Evolutionary conservation across 2,797 vertebrate genomes (phyloP).

Genomic region (Hydrophis major): DNA sequence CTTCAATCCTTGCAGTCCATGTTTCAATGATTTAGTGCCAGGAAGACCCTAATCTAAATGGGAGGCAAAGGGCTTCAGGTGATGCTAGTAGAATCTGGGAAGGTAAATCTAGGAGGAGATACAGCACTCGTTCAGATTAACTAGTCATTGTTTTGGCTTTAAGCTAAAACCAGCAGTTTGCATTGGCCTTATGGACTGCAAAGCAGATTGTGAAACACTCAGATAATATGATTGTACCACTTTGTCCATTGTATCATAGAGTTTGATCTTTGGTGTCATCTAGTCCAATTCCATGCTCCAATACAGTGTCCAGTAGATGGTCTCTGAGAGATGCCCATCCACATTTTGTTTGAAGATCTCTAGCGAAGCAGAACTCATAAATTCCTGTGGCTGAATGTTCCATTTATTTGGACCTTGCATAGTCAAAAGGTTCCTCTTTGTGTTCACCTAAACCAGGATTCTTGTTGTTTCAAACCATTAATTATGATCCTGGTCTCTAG

Average conservation of each 20-base stretch:
- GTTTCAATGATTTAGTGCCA: neutral
- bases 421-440: neutral
- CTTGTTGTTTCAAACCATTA: neutral
- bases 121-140: neutral
- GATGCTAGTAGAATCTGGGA: neutral
- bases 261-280: neutral
- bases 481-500: neutral
- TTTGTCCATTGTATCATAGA: neutral
- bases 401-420: neutral
- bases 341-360: neutral
- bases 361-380: neutral
- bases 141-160: neutral
- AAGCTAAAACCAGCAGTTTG: neutral
- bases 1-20: neutral
- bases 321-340: neutral
- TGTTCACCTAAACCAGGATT: neutral
- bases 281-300: neutral
- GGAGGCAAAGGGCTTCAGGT: neutral
- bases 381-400: neutral
- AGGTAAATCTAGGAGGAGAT: neutral
- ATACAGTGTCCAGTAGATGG: neutral
- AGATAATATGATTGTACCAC: neutral
- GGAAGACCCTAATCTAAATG: neutral
- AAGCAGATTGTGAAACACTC: neutral
- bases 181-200: neutral